Base-by-base conservation (phyloP, 2,888 invertebrate genomes). In the Seira musarum region DNA sequence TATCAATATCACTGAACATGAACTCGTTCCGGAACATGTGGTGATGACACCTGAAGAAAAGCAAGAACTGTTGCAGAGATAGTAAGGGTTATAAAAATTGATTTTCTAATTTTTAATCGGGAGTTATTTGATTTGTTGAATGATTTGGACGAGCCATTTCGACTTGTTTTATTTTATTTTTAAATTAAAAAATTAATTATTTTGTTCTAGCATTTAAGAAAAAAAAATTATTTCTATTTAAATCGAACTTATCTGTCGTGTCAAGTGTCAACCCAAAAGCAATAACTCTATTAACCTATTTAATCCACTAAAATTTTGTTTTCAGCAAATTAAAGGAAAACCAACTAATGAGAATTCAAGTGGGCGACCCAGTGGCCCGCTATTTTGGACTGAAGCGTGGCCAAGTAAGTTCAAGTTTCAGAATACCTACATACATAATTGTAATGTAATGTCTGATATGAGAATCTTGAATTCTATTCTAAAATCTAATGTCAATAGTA, bases 31-130 rank as follows among this genome's bases (percentile, higher is more conserved):
- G 0, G 98, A 99, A 89, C 99, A 99, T 90, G 98, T 99, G 73
- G 97, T 99, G 1, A 93, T 99, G 91, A 99, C 98, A 0, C 95
- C 96, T 0, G 99, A 99, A 88, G 99, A 99, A 88, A 99, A 99
- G 88, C 93, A 94, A 85, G 99, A 99, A 89, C 90, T 99, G 21
- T 90, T 99, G 64, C 91, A 93, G n/a, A 93, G 98, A 93, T 97
- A 97, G 95, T 95, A 92, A 92, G 92, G 92, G 91, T 91, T 91
- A 87, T 17, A 40, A 19, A 13, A 57, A 65, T 73, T 53, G 65
- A 46, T 46, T 22, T 74, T 46, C 46, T 10, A 10, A 46, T n/a
- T n/a, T n/a, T n/a, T n/a, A n/a, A n/a, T n/a, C n/a, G n/a, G n/a
- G n/a, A n/a, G n/a, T n/a, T n/a, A n/a, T n/a, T n/a, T n/a, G n/a